These are phyloP conservation scores for Ophiodon elongatus DNA, from an alignment of 2,113 vertebrate species.

Conservation along the genomic window DNA sequence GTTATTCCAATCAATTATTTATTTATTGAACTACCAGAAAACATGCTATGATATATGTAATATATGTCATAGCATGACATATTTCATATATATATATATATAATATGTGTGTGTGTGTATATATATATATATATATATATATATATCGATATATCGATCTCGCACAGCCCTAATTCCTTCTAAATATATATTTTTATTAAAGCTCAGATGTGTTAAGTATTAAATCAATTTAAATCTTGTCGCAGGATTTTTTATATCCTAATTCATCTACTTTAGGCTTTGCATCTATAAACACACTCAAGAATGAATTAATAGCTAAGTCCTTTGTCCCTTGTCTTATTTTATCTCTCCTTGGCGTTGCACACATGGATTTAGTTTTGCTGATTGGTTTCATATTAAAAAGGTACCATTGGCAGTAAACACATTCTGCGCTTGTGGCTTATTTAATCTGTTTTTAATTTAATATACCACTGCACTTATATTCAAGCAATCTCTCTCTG, in stretches of 20 bases:
- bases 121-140: too few species aligned
- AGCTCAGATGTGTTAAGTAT: not conserved
- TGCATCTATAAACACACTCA: slow-evolving; percentile 4
- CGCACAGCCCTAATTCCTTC: too few species aligned
- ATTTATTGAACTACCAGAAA: not conserved
- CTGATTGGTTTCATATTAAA: slow-evolving; percentile 23
- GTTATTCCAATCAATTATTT: not conserved
- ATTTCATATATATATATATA: too few species aligned
- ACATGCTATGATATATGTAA: not conserved
- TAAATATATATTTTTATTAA: not conserved
- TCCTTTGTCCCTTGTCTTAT: not conserved
- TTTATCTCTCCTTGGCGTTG: not conserved
- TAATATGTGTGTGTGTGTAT: too few species aligned
- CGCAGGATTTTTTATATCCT: not conserved
- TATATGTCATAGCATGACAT: not conserved
- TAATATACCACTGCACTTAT: slow-evolving; percentile 6
- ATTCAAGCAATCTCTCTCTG: not conserved
- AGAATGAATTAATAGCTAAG: slow-evolving; percentile 7
- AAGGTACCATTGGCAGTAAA: not conserved
- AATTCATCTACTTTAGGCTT: slow-evolving; percentile 4
- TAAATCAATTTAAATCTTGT: not conserved
- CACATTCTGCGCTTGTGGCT: not conserved
- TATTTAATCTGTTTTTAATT: slow-evolving; percentile 44
- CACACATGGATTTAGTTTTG: not conserved
- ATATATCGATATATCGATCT: too few species aligned